Evolutionary conservation across 1,140 invertebrate species (phyloP).

Genomic region (Caenorhabditis remanei): DNA sequence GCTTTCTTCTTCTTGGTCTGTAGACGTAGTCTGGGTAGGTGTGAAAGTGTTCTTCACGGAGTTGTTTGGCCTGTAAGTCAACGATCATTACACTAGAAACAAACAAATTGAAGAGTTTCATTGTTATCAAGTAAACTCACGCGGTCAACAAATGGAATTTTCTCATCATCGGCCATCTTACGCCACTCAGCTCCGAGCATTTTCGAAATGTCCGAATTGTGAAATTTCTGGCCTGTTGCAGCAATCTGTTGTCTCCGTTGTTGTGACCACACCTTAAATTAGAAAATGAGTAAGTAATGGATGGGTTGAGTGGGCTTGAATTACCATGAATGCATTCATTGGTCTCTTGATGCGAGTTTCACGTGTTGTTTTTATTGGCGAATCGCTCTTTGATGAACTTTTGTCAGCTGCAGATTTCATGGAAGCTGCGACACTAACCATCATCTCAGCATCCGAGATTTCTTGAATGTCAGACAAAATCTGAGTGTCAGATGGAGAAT

Average conservation of each 20-base stretch:
- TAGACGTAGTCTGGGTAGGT: slow-evolving; percentile 49
- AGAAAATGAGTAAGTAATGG: not conserved
- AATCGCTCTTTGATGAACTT: not conserved
- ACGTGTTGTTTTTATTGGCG: not conserved
- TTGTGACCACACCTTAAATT: slow-evolving; percentile 45
- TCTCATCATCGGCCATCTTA: slow-evolving; percentile 23
- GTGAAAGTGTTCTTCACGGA: slow-evolving; percentile 38
- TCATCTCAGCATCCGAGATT: not conserved
- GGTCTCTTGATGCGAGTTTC: slow-evolving; percentile 43
- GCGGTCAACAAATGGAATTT: slow-evolving; percentile 49
- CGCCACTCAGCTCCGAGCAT: slow-evolving; percentile 49
- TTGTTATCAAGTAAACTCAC: slow-evolving; percentile 13
- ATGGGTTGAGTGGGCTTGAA: not conserved
- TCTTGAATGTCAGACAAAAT: no score
- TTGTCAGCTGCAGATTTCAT: not conserved
- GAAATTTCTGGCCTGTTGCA: slow-evolving; percentile 46
- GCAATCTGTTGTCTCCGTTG: slow-evolving; percentile 22
- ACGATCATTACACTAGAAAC: not conserved
- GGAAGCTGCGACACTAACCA: not conserved
- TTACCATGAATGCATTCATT: slow-evolving; percentile 56
- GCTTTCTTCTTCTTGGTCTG: slow-evolving; percentile 54
- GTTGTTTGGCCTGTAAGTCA: slow-evolving; percentile 32
- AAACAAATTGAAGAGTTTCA: not conserved
- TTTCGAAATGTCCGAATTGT: slow-evolving; percentile 55
- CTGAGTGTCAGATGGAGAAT: not conserved